A percentile compares a stretch with the other conserved stretches of the same genome.
Evolutionary conservation across 2,888 invertebrate genomes (phyloP).

Genomic region (Cistogaster globosa): DNA sequence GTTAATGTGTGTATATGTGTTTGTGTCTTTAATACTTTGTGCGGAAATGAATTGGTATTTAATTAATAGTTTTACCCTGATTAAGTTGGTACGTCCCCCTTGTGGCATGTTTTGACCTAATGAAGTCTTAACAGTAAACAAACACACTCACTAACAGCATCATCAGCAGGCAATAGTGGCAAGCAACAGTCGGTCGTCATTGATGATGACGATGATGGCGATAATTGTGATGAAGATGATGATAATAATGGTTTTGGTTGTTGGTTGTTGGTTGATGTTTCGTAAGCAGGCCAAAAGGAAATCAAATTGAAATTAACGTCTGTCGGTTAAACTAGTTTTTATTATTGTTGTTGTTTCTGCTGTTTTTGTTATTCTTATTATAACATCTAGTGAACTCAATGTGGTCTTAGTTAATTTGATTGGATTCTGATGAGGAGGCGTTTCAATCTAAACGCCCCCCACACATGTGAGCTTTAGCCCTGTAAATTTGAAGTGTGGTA

Average conservation of each 20-base stretch:
- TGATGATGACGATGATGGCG: constrained; percentile 18
- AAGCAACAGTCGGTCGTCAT: constrained; percentile 65
- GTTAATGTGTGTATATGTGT: not conserved
- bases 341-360: constrained; percentile 43
- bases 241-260: constrained; percentile 19
- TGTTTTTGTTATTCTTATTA: constrained; percentile 41
- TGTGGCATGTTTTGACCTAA: constrained; percentile 79
- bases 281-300: constrained; percentile 75
- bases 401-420: constrained; percentile 80
- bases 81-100: constrained; percentile 75
- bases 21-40: constrained; percentile 73
- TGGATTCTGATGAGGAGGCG: constrained; percentile 82
- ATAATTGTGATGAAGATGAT: constrained; percentile 31
- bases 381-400: constrained; percentile 73
- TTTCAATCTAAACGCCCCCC: constrained; percentile 79
- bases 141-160: constrained; percentile 5
- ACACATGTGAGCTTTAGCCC: constrained; percentile 75
- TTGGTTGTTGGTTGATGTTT: constrained; percentile 59
- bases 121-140: constrained; percentile 78
- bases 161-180: constrained; percentile 20
- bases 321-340: constrained; percentile 63
- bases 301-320: constrained; percentile 82
- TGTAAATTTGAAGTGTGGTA: constrained; percentile 3
- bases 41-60: constrained; percentile 82
- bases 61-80: constrained; percentile 83